phyloP scores from a whole-genome alignment of 2,113 vertebrate species.

The Takifugu flavidus region DNA sequence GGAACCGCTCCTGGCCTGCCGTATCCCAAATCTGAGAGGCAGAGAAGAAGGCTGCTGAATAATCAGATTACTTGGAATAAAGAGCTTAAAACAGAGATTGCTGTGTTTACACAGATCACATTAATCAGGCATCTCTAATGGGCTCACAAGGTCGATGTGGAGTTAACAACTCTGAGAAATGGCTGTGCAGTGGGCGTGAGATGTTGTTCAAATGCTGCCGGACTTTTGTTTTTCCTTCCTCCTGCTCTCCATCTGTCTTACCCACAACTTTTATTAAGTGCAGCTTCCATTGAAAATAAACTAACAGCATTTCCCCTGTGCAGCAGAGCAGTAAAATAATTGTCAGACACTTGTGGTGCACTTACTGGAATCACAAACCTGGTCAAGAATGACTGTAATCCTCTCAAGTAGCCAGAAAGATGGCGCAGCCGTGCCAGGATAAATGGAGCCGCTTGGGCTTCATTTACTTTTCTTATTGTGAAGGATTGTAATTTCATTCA shows the following conservation, averaged over 20 bases:
- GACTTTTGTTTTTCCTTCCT: too few species aligned
- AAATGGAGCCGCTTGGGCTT: neutral
- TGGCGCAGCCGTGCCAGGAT: neutral
- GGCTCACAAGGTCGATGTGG: neutral
- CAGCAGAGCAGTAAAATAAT: neutral
- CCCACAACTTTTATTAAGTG: too few species aligned
- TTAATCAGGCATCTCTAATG: neutral
- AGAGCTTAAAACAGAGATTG: neutral
- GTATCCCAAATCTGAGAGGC: conserved; percentile 90
- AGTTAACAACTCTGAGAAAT: neutral
- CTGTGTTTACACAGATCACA: neutral
- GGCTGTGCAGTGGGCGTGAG: neutral
- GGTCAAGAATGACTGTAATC: neutral
- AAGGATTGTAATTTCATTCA: too few species aligned
- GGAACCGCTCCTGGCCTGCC: conserved; percentile 92
- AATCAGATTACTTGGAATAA: neutral
- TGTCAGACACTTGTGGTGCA: neutral
- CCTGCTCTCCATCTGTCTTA: too few species aligned
- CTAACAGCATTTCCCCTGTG: neutral
- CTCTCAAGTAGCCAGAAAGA: neutral
- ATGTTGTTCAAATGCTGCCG: too few species aligned
- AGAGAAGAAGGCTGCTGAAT: neutral
- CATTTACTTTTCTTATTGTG: neutral
- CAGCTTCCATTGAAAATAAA: neutral
- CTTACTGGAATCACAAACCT: neutral